Conservation (phyloP, 2,888 invertebrate species). For the Apamea anceps region DNA sequence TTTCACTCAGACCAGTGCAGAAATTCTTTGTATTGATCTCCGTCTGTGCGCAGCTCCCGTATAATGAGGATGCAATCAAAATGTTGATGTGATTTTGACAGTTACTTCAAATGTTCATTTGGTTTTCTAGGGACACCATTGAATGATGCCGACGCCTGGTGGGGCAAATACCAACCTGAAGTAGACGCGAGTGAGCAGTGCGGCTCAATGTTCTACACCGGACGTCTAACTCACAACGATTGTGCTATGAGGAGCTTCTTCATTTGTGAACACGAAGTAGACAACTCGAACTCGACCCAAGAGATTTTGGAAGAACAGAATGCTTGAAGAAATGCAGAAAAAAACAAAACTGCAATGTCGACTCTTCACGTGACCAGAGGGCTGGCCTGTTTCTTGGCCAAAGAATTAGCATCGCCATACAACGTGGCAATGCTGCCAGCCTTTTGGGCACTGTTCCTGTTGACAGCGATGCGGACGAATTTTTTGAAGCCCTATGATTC, state of each 20-base stretch:
- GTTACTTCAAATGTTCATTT: not conserved
- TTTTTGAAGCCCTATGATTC: no score
- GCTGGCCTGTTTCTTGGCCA: no score
- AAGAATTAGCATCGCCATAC: no score
- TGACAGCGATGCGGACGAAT: no score
- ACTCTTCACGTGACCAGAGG: no score
- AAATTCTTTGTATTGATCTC: not conserved
- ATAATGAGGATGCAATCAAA: not conserved
- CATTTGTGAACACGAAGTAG: conserved; percentile 81
- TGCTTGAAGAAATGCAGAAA: not conserved
- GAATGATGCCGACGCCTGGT: conserved; percentile 11
- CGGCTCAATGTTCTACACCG: conserved; percentile 82
- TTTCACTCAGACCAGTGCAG: not conserved
- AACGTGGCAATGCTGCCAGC: no score
- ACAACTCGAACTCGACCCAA: conserved; percentile 16
- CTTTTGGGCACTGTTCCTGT: no score
- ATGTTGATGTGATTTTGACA: not conserved
- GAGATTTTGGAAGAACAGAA: not conserved
- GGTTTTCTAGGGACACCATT: conserved; percentile 26
- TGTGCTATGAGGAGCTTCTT: conserved; percentile 78
- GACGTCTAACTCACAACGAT: conserved; percentile 76
- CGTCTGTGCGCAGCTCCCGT: not conserved
- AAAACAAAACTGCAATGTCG: not conserved
- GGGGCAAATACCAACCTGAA: conserved; percentile 38
- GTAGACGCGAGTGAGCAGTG: conserved; percentile 69